A percentile compares a stretch with the other conserved stretches of the same genome.
phyloP scores from a whole-genome alignment of 2,888 invertebrate species.

The Nudaria mundana region DNA sequence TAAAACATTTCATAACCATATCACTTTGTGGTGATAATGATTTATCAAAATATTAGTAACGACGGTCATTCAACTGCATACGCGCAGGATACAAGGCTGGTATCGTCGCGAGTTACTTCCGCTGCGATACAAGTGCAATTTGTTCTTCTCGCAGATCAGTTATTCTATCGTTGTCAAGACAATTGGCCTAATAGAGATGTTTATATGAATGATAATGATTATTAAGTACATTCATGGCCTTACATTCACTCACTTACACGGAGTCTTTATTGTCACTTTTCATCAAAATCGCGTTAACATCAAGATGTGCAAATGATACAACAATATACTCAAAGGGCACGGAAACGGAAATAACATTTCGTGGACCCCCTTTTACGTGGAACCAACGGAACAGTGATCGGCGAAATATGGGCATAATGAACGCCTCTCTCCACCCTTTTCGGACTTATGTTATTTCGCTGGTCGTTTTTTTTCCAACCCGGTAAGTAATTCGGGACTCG shows the following conservation, averaged over 20 bases:
- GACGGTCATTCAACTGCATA: conserved; percentile 48
- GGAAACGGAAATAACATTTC: too few relatives aligned
- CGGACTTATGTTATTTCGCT: too few relatives aligned
- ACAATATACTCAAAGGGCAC: too few relatives aligned
- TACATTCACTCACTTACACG: conserved; percentile 3
- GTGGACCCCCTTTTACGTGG: too few relatives aligned
- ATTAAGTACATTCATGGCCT: conserved; percentile 1
- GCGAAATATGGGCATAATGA: too few relatives aligned
- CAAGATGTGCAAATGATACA: background rate
- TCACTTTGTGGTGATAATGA: conserved; percentile 39
- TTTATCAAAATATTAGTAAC: conserved; percentile 39
- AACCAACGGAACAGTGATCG: too few relatives aligned
- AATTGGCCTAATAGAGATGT: conserved; percentile 10
- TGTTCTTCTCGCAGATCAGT: conserved; percentile 22
- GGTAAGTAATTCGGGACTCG: too few relatives aligned
- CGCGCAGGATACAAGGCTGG: conserved; percentile 53
- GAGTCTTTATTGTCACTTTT: conserved; percentile 1
- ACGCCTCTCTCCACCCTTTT: too few relatives aligned
- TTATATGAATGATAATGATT: conserved; percentile 12
- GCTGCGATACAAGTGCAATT: conserved; percentile 46
- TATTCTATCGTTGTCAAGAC: conserved; percentile 13
- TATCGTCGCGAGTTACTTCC: conserved; percentile 59
- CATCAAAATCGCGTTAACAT: background rate
- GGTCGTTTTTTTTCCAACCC: too few relatives aligned
- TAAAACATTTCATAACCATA: conserved; percentile 23